A percentile compares a stretch with the other conserved stretches of the same genome.
Conservation (phyloP, 2,113 vertebrate species). For the Setophaga petechia region DNA sequence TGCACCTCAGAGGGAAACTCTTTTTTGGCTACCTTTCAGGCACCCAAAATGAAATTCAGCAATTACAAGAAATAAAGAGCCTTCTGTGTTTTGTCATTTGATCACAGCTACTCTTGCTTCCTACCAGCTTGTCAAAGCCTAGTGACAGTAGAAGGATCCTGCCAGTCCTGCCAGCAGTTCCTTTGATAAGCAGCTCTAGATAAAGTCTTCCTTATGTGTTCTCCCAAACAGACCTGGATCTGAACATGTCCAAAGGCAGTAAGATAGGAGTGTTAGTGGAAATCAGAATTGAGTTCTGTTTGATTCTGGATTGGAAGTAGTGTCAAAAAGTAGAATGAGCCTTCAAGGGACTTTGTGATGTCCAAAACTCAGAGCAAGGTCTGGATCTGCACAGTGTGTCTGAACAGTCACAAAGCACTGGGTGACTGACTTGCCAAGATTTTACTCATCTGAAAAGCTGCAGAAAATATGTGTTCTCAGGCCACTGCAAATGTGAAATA, state of each 20-base stretch:
- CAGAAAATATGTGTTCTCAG: background rate
- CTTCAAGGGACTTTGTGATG: background rate
- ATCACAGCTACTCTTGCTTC: background rate
- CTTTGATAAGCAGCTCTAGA: background rate
- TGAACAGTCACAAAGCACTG: background rate
- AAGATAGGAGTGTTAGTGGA: background rate
- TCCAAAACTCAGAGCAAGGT: background rate
- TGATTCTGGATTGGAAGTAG: background rate
- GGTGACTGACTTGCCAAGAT: background rate
- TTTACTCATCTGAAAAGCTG: background rate
- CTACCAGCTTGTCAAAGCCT: constrained; percentile 18
- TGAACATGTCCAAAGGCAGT: background rate
- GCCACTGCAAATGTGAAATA: background rate
- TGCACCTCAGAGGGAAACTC: background rate
- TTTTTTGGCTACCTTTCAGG: background rate
- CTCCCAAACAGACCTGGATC: background rate
- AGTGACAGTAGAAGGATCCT: background rate
- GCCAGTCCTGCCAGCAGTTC: background rate
- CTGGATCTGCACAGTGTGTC: background rate
- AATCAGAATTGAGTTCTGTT: background rate
- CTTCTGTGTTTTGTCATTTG: constrained; percentile 7
- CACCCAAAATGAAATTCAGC: background rate
- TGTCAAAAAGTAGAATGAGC: background rate
- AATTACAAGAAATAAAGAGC: background rate
- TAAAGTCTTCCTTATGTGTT: background rate